Conservation (phyloP, 2,888 invertebrate species). For the Oxycera nigricornis region DNA sequence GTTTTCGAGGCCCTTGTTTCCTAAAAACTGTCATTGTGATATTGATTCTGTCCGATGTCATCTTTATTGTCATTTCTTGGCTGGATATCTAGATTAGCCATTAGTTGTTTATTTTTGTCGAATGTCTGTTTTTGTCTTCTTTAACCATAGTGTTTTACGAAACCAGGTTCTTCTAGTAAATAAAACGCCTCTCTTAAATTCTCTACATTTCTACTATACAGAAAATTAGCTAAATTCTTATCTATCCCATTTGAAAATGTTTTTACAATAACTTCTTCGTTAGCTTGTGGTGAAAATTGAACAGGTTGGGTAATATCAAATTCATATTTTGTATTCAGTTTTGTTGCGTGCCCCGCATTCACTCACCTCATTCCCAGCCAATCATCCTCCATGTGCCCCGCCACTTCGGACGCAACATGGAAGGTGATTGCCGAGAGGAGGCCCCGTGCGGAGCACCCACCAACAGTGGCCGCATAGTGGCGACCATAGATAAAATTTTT, state of each 20-base stretch:
- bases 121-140: background rate
- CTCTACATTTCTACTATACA: constrained; percentile 41
- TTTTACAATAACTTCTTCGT: constrained; percentile 47
- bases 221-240: constrained; percentile 41
- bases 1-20: background rate
- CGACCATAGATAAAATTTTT: too few species aligned
- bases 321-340: constrained; percentile 46
- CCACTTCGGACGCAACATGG: too few species aligned
- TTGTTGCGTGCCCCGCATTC: too few species aligned
- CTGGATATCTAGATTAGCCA: background rate
- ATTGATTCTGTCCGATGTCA: background rate
- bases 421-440: too few species aligned
- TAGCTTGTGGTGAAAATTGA: constrained; percentile 44
- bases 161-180: constrained; percentile 26
- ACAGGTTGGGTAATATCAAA: constrained; percentile 42
- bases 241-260: constrained; percentile 44
- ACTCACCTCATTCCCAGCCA: too few species aligned
- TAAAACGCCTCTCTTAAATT: background rate
- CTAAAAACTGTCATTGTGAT: background rate
- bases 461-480: too few species aligned
- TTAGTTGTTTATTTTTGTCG: background rate
- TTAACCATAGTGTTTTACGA: background rate
- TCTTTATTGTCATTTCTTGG: background rate
- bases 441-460: too few species aligned
- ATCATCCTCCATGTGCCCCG: too few species aligned